Evolutionary conservation across 2,888 invertebrate species (phyloP), one percentile per base, ranked within the genome.

Genomic region (Philereme transversata): DNA sequence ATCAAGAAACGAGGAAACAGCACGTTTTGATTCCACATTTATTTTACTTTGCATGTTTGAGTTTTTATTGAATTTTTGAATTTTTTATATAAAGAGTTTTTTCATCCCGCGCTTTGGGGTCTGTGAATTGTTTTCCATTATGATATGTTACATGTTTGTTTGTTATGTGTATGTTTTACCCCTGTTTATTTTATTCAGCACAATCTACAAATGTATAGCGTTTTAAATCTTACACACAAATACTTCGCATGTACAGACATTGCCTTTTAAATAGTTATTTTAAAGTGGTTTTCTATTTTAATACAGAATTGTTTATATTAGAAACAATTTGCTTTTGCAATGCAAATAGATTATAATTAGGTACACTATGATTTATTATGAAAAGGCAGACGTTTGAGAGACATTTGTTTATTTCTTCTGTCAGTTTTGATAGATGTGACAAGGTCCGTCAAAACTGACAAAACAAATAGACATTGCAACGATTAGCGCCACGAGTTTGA

Each of bases 21-120:
- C 82, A 83, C 82, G 79, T 75, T 74, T 70, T 50, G 61, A 70
- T 65, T 70, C 60, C 67, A 75, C 64, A 69, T 66, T 62, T 71
- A 51, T 59, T 67, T 77, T 74, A 70, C 76, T 81, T 79, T 84
- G 86, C 86, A 87, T 86, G 86, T 60, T 80, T 80, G 75, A 73
- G 62, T 81, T 79, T 76, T 69, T 69, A 74, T 74, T 71, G 47
- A 62, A 65, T 38, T 62, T 47, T 60, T 56, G 57, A 49, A 10
- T 57, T 22, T 22, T 1, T 22, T 22, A 22, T 3, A 2, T 22
- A 62, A 35, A 59, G 45, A 38, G 36, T 5, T 38, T 38, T 38
- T 38, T 80, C 68, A 73, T 70, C 70, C 76, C 77, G 74, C 65
- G 84, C 82, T 85, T 82, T 76, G 75, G 82, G 77, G 70, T 77